These are phyloP conservation scores for Drosophila orena DNA, from an alignment of 1,140 invertebrate species.

Conservation along the genomic window DNA sequence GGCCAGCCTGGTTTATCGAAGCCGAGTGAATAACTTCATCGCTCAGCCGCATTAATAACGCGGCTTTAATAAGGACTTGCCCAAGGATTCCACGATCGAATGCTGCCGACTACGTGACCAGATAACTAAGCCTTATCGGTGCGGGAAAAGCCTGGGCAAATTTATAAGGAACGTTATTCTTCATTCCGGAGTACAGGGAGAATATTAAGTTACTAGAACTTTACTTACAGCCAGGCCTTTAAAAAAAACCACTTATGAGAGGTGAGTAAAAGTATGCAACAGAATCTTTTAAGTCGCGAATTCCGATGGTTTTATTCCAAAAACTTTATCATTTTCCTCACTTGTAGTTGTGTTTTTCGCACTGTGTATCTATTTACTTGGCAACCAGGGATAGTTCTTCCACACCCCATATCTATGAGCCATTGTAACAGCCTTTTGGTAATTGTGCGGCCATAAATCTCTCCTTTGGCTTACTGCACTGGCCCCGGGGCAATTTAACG, in stretches of 20 bases:
- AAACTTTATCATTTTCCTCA: too few relatives aligned
- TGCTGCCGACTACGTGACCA: slow-evolving; percentile 64
- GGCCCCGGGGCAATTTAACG: slow-evolving; percentile 53
- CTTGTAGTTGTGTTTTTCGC: not conserved
- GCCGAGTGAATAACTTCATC: slow-evolving; percentile 63
- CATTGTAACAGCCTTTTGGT: slow-evolving; percentile 51
- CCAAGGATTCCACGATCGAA: slow-evolving; percentile 22
- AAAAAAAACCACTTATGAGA: too few relatives aligned
- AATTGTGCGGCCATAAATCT: slow-evolving; percentile 74
- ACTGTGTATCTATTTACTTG: slow-evolving; percentile 2
- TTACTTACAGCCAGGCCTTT: too few relatives aligned
- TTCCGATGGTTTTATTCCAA: too few relatives aligned
- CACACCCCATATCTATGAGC: slow-evolving; percentile 3
- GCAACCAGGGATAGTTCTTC: slow-evolving; percentile 27
- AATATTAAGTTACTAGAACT: not conserved
- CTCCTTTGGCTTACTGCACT: slow-evolving; percentile 57
- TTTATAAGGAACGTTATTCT: slow-evolving; percentile 30
- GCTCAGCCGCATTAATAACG: slow-evolving; percentile 68
- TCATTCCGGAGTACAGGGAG: slow-evolving; percentile 1
- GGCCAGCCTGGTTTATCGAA: slow-evolving; percentile 27
- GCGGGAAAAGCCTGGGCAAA: not conserved
- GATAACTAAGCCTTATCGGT: slow-evolving; percentile 57
- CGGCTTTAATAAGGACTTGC: slow-evolving; percentile 47
- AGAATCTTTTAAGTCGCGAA: too few relatives aligned
- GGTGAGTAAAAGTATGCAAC: too few relatives aligned